Evolutionary conservation across 2,888 invertebrate species (phyloP).

Genomic region (Trilocha varians): DNA sequence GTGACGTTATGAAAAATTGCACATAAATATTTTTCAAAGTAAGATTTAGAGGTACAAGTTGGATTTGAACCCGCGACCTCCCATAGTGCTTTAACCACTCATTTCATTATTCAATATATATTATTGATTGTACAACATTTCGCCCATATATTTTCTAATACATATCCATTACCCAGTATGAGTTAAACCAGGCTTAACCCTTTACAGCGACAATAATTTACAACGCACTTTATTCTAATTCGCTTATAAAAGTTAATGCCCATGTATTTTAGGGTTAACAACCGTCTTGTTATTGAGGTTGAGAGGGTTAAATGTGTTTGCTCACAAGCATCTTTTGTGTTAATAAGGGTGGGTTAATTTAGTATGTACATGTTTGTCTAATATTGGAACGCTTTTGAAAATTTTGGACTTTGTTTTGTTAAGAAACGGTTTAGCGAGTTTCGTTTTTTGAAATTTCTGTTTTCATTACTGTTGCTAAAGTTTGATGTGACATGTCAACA

Average conservation of each 20-base stretch:
- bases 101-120: no score
- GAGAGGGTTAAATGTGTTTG: constrained; percentile 6
- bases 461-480: no score
- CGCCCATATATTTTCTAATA: not conserved
- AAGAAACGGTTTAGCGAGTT: no score
- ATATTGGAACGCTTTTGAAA: not conserved
- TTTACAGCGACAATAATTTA: constrained; percentile 18
- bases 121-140: not conserved
- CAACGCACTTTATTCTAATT: constrained; percentile 18
- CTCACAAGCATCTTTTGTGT: constrained; percentile 15
- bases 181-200: constrained; percentile 4
- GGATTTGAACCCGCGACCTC: no score
- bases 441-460: no score
- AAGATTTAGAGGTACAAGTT: no score
- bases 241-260: constrained; percentile 16
- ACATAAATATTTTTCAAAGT: no score
- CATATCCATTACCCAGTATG: constrained; percentile 1
- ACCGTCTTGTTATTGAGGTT: constrained; percentile 12
- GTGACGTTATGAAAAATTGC: no score
- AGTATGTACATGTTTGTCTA: not conserved
- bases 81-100: no score
- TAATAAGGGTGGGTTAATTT: not conserved
- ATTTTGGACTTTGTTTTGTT: not conserved
- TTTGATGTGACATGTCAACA: no score
- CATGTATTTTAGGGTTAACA: constrained; percentile 15